phyloP scores from a whole-genome alignment of 2,113 vertebrate species.

The Brachyhypopomus gauderio region DNA sequence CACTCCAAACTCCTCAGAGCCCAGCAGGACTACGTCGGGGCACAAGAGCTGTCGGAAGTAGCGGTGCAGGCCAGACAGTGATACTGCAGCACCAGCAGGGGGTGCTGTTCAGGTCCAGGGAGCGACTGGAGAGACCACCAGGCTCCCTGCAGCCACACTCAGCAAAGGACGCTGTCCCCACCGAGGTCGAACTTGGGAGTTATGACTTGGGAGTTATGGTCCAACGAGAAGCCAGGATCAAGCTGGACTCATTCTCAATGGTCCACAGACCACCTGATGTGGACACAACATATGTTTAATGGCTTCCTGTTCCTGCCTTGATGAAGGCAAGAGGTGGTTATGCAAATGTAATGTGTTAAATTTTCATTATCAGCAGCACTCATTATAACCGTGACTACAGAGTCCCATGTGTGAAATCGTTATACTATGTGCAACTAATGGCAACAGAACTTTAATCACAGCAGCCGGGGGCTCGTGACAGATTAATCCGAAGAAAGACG shows the following conservation, averaged over 20 bases:
- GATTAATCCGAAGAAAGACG: constrained; percentile 6
- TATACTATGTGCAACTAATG: constrained; percentile 19
- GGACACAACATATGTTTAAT: background rate
- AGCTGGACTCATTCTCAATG: background rate
- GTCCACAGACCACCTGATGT: too few species aligned
- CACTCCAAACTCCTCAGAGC: too few species aligned
- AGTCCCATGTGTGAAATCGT: constrained; percentile 32
- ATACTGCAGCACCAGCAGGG: too few species aligned
- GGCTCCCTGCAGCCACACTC: background rate
- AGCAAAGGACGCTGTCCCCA: background rate
- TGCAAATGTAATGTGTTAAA: background rate
- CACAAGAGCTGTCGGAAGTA: too few species aligned
- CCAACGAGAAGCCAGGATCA: too few species aligned
- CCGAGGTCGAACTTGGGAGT: background rate
- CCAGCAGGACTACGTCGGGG: too few species aligned
- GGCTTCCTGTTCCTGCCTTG: background rate
- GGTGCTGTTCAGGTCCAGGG: too few species aligned
- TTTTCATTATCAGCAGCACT: constrained; percentile 21
- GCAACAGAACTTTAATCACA: constrained; percentile 23
- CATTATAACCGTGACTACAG: constrained; percentile 3
- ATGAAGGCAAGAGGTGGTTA: constrained; percentile 15
- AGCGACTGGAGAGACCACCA: background rate
- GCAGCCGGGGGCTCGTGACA: constrained; percentile 4
- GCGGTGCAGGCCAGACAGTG: too few species aligned
- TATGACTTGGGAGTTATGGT: background rate